A percentile compares a stretch with the other conserved stretches of the same genome.
Conservation (phyloP, 2,797 vertebrate species). For the Eremophila alpestris region DNA sequence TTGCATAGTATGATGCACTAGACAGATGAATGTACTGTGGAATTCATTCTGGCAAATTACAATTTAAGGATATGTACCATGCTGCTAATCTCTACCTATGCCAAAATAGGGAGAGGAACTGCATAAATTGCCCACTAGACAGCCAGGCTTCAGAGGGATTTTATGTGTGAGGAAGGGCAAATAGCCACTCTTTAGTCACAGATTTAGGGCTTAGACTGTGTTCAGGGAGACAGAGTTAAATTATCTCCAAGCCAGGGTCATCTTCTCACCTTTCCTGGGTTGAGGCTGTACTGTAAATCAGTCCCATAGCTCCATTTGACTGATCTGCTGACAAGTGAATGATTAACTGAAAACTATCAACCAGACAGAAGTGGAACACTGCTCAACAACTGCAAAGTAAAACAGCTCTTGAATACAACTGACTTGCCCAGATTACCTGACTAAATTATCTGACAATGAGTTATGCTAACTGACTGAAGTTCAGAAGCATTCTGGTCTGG, state of each 20-base stretch:
- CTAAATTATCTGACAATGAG: background rate
- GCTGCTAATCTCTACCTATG: background rate
- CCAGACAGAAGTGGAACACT: background rate
- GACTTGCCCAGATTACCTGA: background rate
- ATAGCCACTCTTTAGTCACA: background rate
- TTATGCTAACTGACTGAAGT: slow-evolving; percentile 7
- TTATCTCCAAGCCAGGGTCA: background rate
- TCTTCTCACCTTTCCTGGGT: background rate
- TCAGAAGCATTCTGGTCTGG: background rate
- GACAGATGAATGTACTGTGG: background rate
- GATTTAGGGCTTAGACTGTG: background rate
- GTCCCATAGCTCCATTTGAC: background rate
- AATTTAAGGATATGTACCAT: background rate
- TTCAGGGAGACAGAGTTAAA: background rate
- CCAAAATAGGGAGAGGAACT: background rate
- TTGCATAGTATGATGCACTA: background rate
- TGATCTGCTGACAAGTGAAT: slow-evolving; percentile 21
- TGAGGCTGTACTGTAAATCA: slow-evolving; percentile 35
- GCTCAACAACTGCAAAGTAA: background rate
- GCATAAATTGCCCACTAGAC: background rate
- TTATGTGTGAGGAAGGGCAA: background rate
- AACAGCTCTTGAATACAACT: background rate
- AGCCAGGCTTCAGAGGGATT: background rate
- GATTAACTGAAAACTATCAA: slow-evolving; percentile 23
- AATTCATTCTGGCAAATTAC: background rate